Conservation (phyloP, 2,797 vertebrate genomes). For the Alcedo quadribrachys region DNA sequence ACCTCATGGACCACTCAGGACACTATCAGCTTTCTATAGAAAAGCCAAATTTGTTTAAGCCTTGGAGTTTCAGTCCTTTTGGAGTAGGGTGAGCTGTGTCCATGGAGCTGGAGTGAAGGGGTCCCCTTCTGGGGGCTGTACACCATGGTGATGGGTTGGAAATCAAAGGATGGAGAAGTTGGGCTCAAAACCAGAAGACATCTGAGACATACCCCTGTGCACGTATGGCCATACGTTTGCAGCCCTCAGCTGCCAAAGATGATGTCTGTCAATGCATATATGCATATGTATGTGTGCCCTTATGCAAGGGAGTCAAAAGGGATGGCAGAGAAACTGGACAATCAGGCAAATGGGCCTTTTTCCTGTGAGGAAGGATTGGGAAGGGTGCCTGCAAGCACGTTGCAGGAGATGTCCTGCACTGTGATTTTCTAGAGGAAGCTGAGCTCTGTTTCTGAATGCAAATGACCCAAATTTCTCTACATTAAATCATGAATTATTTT, state of each 20-base stretch:
- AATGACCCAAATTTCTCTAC: background rate
- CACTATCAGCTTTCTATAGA: background rate
- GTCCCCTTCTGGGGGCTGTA: background rate
- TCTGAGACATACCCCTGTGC: background rate
- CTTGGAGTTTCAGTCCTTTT: background rate
- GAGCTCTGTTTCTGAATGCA: background rate
- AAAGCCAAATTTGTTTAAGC: background rate
- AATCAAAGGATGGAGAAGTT: background rate
- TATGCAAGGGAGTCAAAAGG: background rate
- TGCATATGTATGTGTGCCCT: accelerated
- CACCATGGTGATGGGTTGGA: accelerated
- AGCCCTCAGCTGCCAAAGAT: background rate
- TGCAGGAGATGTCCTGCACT: background rate
- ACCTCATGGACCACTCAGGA: background rate
- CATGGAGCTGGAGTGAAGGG: background rate
- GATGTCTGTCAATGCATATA: accelerated
- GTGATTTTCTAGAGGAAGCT: background rate
- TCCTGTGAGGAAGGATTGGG: background rate
- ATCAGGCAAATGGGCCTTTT: background rate
- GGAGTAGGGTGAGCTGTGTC: background rate
- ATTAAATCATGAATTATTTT: background rate
- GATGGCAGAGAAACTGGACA: background rate
- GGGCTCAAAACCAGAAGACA: accelerated
- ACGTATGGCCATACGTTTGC: background rate
- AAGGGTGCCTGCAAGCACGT: accelerated